Evolutionary conservation across 2,888 invertebrate species (phyloP).

Genomic region (Dolichomitus sp.): DNA sequence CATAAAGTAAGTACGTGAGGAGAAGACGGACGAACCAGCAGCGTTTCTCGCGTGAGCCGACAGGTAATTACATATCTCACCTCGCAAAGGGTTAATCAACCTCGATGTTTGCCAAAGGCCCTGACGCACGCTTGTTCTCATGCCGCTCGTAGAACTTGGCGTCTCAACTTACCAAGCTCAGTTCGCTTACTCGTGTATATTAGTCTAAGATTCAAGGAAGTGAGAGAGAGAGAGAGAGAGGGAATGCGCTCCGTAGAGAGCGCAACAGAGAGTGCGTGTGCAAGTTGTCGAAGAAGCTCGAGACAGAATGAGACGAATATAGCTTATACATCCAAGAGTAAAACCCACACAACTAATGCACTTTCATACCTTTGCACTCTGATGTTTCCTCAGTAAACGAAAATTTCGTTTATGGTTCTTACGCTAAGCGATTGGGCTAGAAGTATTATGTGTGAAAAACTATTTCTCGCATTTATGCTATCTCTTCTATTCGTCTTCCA

Average conservation of each 20-base stretch:
- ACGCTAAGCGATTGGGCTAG: too few relatives aligned
- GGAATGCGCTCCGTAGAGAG: not conserved
- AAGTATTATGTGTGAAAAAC: too few relatives aligned
- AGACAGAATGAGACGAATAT: not conserved
- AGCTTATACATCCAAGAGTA: not conserved
- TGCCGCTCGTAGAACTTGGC: constrained; percentile 32
- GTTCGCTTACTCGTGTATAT: constrained; percentile 23
- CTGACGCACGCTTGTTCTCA: constrained; percentile 36
- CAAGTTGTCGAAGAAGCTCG: constrained; percentile 46
- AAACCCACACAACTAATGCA: not conserved
- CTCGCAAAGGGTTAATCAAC: constrained; percentile 78
- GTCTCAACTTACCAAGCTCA: constrained; percentile 21
- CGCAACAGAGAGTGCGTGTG: constrained; percentile 15
- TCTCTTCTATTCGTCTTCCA: too few relatives aligned
- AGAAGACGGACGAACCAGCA: constrained; percentile 32
- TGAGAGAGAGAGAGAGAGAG: not conserved
- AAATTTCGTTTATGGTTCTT: not conserved
- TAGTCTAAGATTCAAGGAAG: constrained; percentile 5
- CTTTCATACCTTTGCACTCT: not conserved
- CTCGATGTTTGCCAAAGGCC: constrained; percentile 69
- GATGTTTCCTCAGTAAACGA: not conserved
- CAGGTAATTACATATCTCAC: constrained; percentile 79
- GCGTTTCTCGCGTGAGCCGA: constrained; percentile 67
- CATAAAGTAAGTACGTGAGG: constrained; percentile 10
- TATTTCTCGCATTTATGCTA: too few relatives aligned